Evolutionary conservation across 2,797 vertebrate genomes (phyloP).

Genomic region (Enteromius trimaculatus): DNA sequence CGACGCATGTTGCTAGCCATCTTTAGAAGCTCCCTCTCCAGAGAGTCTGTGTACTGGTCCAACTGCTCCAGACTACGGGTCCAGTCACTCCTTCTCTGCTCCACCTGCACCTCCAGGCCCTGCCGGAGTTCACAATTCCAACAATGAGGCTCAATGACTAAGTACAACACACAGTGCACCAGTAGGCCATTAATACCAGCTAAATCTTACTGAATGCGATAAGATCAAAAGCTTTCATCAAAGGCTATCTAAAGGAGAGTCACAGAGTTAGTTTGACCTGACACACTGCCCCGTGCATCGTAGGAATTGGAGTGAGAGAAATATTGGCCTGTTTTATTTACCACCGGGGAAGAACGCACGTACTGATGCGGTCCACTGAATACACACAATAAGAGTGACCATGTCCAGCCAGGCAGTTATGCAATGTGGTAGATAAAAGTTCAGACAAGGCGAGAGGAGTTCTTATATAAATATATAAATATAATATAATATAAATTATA

Average conservation of each 20-base stretch:
- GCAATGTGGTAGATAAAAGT: slow-evolving; percentile 41
- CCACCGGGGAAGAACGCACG: slow-evolving; percentile 20
- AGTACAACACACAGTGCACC: not conserved
- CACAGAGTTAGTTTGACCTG: not conserved
- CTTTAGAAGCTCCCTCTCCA: slow-evolving; percentile 85
- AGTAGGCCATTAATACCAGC: not conserved
- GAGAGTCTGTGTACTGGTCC: slow-evolving; percentile 80
- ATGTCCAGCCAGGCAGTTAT: slow-evolving; percentile 51
- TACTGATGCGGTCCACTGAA: slow-evolving; percentile 26
- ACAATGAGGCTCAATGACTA: not conserved
- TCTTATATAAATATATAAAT: slow-evolving; percentile 53
- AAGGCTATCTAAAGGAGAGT: not conserved
- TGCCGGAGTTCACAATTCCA: slow-evolving; percentile 28
- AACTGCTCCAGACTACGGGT: slow-evolving; percentile 79
- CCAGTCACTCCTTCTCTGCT: slow-evolving; percentile 78
- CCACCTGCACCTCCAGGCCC: slow-evolving; percentile 68
- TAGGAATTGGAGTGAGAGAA: slow-evolving; percentile 58
- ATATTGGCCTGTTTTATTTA: slow-evolving; percentile 28
- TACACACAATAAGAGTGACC: slow-evolving; percentile 30
- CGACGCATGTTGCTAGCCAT: slow-evolving; percentile 84
- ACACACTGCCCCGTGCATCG: slow-evolving; percentile 16
- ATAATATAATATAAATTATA: no score
- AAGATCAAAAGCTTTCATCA: not conserved
- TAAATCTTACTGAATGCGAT: not conserved
- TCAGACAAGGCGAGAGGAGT: slow-evolving; percentile 55